phyloP scores from a whole-genome alignment of 1,140 invertebrate species.

The Pomacea maculata region DNA sequence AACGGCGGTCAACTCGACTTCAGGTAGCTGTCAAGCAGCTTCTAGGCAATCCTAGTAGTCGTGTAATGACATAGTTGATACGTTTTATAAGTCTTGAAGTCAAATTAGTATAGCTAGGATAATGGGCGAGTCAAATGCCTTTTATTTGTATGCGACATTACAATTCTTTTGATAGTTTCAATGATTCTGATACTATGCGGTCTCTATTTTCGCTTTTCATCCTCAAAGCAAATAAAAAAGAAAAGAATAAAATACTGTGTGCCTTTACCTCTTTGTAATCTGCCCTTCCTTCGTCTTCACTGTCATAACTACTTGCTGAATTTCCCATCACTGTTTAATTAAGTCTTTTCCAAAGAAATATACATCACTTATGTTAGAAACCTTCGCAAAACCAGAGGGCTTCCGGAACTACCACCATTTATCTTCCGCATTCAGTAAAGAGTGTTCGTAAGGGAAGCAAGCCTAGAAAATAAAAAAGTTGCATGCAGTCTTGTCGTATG shows the following conservation, averaged over 20 bases:
- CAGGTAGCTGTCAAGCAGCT: too few relatives aligned
- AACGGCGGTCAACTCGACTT: too few relatives aligned
- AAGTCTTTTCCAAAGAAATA: not conserved
- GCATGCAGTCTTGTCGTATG: too few relatives aligned
- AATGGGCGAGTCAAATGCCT: not conserved
- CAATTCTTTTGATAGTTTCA: too few relatives aligned
- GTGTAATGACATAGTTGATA: too few relatives aligned
- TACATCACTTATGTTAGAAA: conserved; percentile 9
- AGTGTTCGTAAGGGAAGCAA: not conserved
- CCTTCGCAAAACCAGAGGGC: not conserved
- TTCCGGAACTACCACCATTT: not conserved
- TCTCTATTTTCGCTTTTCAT: not conserved
- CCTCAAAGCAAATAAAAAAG: not conserved
- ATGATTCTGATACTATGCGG: not conserved
- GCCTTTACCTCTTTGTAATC: conserved; percentile 30
- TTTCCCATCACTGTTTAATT: conserved; percentile 30
- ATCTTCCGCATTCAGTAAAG: conserved; percentile 1
- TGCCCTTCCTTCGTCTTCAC: conserved; percentile 33
- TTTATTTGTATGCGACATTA: not conserved
- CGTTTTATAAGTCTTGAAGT: not conserved
- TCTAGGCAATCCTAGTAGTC: too few relatives aligned
- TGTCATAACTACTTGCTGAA: conserved; percentile 36
- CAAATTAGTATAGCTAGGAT: not conserved
- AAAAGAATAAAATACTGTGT: not conserved
- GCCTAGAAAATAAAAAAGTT: too few relatives aligned